Percentiles rank a stretch among this genome's conserved stretches.
These are phyloP conservation scores for Sarcophaga rosellei DNA, from an alignment of 2,888 invertebrate genomes.

Conservation along the genomic window DNA sequence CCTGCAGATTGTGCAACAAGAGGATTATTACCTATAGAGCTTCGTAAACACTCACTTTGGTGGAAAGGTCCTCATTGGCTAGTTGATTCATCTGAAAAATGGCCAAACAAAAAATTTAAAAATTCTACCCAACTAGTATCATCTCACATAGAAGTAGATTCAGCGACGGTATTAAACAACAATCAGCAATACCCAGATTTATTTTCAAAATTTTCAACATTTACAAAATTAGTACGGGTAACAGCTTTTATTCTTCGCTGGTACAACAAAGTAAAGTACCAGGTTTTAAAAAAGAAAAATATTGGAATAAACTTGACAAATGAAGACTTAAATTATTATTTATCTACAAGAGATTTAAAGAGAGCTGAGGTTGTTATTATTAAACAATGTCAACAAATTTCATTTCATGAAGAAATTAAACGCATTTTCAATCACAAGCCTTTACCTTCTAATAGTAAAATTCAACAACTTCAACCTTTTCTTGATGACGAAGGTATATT, in stretches of 20 bases:
- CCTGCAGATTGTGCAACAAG: constrained; percentile 21
- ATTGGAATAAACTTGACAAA: too few species aligned
- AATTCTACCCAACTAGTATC: neutral
- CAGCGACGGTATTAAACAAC: neutral
- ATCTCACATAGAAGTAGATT: neutral
- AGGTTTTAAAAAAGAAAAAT: neutral
- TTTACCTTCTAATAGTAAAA: constrained; percentile 23
- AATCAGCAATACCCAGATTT: neutral
- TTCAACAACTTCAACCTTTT: constrained; percentile 43
- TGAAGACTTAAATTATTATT: neutral
- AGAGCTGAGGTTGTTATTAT: neutral
- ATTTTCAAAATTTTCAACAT: neutral
- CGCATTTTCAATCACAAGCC: neutral
- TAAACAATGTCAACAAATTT: constrained; percentile 28
- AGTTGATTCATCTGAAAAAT: neutral
- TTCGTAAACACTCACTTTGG: constrained; percentile 18
- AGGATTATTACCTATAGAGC: constrained; percentile 10
- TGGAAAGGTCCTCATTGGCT: constrained; percentile 20
- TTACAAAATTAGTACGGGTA: neutral
- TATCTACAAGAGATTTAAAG: neutral
- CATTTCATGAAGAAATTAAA: constrained; percentile 23
- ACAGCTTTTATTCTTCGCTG: constrained; percentile 7
- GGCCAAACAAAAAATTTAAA: constrained; percentile 7
- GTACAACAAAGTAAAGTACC: neutral
- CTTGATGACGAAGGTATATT: constrained; percentile 41